Percentiles rank a stretch among this genome's conserved stretches.
phyloP scores from a whole-genome alignment of 2,888 invertebrate genomes.

The Agrotis segetum region DNA sequence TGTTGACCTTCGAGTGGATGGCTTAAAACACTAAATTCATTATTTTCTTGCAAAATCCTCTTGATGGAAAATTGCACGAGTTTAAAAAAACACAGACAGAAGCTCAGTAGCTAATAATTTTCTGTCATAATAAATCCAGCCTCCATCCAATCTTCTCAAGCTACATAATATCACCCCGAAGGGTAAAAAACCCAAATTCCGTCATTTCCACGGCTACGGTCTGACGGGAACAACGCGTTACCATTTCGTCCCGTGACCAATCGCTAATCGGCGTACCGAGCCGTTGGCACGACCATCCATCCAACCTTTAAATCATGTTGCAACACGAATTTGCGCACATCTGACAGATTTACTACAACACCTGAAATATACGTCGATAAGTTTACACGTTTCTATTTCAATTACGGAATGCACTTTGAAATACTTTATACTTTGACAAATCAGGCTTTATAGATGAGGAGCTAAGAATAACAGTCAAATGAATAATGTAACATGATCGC shows the following conservation, averaged over 20 bases:
- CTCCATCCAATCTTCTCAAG: slow-evolving; percentile 21
- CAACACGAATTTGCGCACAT: slow-evolving; percentile 69
- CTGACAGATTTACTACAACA: slow-evolving; percentile 67
- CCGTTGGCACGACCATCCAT: slow-evolving; percentile 66
- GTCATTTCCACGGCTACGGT: slow-evolving; percentile 66
- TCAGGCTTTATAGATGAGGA: slow-evolving; percentile 47
- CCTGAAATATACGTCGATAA: slow-evolving; percentile 53
- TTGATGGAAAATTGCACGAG: slow-evolving; percentile 2
- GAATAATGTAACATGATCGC: slow-evolving; percentile 61
- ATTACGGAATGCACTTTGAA: slow-evolving; percentile 41
- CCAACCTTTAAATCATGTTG: slow-evolving; percentile 62
- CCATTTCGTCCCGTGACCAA: slow-evolving; percentile 74
- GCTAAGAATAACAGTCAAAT: slow-evolving; percentile 48
- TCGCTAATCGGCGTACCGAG: slow-evolving; percentile 73
- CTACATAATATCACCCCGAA: slow-evolving; percentile 26
- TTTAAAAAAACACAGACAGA: slow-evolving; percentile 14
- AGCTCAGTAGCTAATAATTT: slow-evolving; percentile 38
- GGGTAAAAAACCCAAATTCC: slow-evolving; percentile 56
- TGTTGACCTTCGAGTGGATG: neutral
- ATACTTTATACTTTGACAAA: slow-evolving; percentile 48
- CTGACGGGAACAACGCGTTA: slow-evolving; percentile 61
- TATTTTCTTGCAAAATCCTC: neutral
- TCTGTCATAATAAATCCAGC: slow-evolving; percentile 39
- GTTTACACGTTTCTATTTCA: slow-evolving; percentile 44
- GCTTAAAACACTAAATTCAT: neutral